Evolutionary conservation across 1,140 invertebrate species (phyloP).

Genomic region (Neodiprion virginianus): DNA sequence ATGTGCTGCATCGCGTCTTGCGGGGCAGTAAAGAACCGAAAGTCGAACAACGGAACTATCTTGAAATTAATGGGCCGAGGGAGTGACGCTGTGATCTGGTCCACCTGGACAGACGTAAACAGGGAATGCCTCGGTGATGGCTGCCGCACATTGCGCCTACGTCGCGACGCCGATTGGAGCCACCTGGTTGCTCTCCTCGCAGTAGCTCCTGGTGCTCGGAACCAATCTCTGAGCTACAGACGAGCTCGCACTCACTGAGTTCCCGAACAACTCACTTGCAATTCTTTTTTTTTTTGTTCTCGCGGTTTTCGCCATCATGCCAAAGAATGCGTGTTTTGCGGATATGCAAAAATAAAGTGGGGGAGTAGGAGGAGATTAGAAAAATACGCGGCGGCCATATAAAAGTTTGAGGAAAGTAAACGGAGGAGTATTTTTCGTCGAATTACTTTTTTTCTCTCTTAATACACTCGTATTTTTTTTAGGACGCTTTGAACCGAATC

Average conservation of each 20-base stretch:
- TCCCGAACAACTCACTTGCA: not conserved
- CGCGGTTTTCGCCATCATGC: slow-evolving; percentile 4
- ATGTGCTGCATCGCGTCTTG: not conserved
- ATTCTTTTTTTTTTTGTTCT: slow-evolving; percentile 1
- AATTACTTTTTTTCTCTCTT: too few relatives aligned
- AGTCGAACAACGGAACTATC: slow-evolving; percentile 29
- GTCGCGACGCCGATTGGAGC: slow-evolving; percentile 43
- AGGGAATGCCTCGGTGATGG: slow-evolving; percentile 37
- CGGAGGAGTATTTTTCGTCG: too few relatives aligned
- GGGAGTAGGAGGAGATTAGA: too few relatives aligned
- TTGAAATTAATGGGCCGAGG: slow-evolving; percentile 38
- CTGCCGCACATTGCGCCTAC: slow-evolving; percentile 21
- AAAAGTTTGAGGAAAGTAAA: too few relatives aligned
- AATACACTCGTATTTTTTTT: too few relatives aligned
- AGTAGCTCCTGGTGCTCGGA: not conserved
- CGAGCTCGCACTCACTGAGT: not conserved
- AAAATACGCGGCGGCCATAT: too few relatives aligned
- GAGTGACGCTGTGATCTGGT: slow-evolving; percentile 41
- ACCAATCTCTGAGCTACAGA: not conserved
- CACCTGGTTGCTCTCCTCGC: slow-evolving; percentile 40
- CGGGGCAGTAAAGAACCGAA: not conserved
- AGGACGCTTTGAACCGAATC: too few relatives aligned
- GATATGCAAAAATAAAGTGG: not conserved
- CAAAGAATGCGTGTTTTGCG: not conserved
- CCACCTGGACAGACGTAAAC: slow-evolving; percentile 56